These are phyloP conservation scores for Catostomus latipinnis DNA, from an alignment of 2,797 vertebrate genomes.

Conservation along the genomic window DNA sequence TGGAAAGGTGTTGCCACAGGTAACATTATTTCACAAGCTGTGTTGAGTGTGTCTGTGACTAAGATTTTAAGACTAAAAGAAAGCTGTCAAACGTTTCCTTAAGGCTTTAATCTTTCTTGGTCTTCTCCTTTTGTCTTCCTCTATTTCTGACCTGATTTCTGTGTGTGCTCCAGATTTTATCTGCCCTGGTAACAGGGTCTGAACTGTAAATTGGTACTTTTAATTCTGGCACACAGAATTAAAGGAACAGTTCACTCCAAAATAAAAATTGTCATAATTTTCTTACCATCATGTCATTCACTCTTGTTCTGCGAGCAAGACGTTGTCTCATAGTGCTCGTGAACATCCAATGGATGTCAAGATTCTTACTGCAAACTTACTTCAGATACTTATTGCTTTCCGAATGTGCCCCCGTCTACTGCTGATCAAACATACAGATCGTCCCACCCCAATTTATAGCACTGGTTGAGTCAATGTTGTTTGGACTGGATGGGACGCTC, in stretches of 20 bases:
- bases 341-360: too few species aligned
- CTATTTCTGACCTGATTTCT: conserved; percentile 54
- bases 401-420: too few species aligned
- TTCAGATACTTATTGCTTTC: too few species aligned
- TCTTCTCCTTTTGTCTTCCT: background rate
- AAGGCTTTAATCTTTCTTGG: conserved; percentile 16
- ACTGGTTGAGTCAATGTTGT: too few species aligned
- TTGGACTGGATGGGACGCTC: too few species aligned
- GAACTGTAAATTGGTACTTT: conserved; percentile 20
- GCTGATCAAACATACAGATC: too few species aligned
- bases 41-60: background rate
- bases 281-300: background rate
- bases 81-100: background rate
- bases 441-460: too few species aligned
- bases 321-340: too few species aligned
- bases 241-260: background rate
- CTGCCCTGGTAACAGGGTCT: conserved; percentile 40
- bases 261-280: too few species aligned
- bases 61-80: background rate
- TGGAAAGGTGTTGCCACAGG: conserved; percentile 14
- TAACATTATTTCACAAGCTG: conserved; percentile 22
- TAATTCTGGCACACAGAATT: conserved; percentile 6
- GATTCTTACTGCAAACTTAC: too few species aligned
- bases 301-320: background rate
- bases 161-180: conserved; percentile 55